phyloP scores from a whole-genome alignment of 1,140 invertebrate species.

The Aphelinus atriplicis region DNA sequence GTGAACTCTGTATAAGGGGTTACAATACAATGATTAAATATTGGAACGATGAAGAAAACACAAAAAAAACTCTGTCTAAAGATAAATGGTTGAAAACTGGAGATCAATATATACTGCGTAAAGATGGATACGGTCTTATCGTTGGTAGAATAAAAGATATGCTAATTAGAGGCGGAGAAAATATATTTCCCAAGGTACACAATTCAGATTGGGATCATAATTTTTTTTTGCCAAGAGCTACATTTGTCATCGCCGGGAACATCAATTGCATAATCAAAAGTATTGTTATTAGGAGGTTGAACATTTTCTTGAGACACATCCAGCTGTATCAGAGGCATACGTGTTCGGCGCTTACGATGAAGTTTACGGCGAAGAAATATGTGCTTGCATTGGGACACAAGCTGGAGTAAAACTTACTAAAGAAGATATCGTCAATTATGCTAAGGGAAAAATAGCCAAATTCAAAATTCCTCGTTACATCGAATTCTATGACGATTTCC shows the following conservation, averaged over 20 bases:
- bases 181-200: conserved; percentile 79
- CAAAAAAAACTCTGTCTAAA: conserved; percentile 74
- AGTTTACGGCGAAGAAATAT: conserved; percentile 88
- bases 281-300: conserved; percentile 77
- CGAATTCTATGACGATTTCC: conserved; percentile 76
- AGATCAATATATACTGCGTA: conserved; percentile 80
- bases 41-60: conserved; percentile 85
- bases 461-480: conserved; percentile 88
- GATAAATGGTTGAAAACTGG: conserved; percentile 91
- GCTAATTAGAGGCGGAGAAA: conserved; percentile 93
- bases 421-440: conserved; percentile 74
- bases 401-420: conserved; percentile 63
- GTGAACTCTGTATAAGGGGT: conserved; percentile 86
- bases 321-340: conserved; percentile 78
- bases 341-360: conserved; percentile 84
- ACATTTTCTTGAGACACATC: conserved; percentile 81
- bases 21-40: conserved; percentile 89
- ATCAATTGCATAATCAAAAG: no score
- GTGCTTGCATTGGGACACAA: conserved; percentile 77
- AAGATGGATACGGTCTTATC: conserved; percentile 81
- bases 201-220: background rate
- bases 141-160: conserved; percentile 90
- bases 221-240: background rate
- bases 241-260: no score
- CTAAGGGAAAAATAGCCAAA: conserved; percentile 80